A percentile compares a stretch with the other conserved stretches of the same genome.
phyloP scores from a whole-genome alignment of 2,888 invertebrate species.

The Panopea generosa region DNA sequence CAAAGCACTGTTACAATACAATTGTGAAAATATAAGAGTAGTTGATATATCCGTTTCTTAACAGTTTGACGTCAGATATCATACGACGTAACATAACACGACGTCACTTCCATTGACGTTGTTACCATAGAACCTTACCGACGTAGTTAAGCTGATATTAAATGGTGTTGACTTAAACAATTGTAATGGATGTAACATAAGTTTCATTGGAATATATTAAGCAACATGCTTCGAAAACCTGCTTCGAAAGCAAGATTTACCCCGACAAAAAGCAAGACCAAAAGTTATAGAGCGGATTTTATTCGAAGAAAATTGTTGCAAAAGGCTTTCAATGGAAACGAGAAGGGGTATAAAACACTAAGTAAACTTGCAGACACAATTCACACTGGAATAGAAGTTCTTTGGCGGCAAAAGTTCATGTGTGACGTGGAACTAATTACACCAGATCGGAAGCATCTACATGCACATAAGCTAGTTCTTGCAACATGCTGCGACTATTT shows the following conservation, averaged over 20 bases:
- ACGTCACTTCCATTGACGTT: too few species aligned
- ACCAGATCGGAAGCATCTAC: conserved; percentile 49
- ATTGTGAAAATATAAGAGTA: too few species aligned
- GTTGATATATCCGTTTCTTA: too few species aligned
- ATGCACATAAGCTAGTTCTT: conserved; percentile 70
- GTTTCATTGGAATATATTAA: not conserved
- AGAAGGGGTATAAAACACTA: conserved; percentile 49
- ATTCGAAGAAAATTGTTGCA: conserved; percentile 37
- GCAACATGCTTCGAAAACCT: conserved; percentile 14
- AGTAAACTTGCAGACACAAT: conserved; percentile 62
- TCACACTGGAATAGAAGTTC: conserved; percentile 71
- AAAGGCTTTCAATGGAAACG: conserved; percentile 55
- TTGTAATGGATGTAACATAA: conserved; percentile 19
- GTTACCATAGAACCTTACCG: too few species aligned
- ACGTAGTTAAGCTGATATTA: too few species aligned
- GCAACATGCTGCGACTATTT: conserved; percentile 76
- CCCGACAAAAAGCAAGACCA: conserved; percentile 1
- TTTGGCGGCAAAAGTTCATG: conserved; percentile 73
- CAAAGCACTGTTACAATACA: too few species aligned
- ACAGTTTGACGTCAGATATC: too few species aligned
- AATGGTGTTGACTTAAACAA: too few species aligned
- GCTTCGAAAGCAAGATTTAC: conserved; percentile 1
- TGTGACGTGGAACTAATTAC: conserved; percentile 71
- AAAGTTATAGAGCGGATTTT: conserved; percentile 49
- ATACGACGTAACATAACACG: too few species aligned